Base-by-base conservation (phyloP, 2,888 invertebrate genomes). In the Mythimna lalbum region DNA sequence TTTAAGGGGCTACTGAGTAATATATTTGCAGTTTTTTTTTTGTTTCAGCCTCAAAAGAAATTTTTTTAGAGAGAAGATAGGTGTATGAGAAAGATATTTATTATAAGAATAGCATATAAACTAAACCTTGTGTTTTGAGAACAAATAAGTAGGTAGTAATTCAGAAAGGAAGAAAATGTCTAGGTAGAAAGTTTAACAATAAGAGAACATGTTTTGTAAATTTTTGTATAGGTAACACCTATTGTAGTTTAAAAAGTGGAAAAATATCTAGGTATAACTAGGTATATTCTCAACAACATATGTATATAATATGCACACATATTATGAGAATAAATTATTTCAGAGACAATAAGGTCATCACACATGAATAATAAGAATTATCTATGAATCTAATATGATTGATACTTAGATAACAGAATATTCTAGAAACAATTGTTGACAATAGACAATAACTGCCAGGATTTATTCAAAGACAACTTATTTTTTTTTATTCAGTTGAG, bases 311-410 rank as follows among this genome's bases (percentile, higher is more conserved):
- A 23, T 33, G 19, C 17, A 69, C n/a, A 47, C n/a, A 47, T 64
- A 59, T 70, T 63, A 60, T 66, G 63, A 70, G 36, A 63, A 63
- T 55, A 55, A 33, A 63, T 47, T 36, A 63, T 53, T 63, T n/a
- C 6, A n/a, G 4, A 43, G 63, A 70, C 76, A 66, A 61, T 65
- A 67, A n/a, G 53, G 19, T 43, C 19, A 71, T 47, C 27, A 63
- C 27, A 63, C 14, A 62, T 64, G 6, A 53, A 64, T 55, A 59
- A 68, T 68, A 53, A 61, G 63, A 75, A 80, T 63, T 66, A 21
- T 55, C 47, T 53, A 52, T 70, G 52, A 77, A 66, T 73, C 61
- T 73, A 50, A 66, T 55, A 62, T 49, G 27, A 79, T 56, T 61
- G 27, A 53, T 50, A 56, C 19, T 10, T 67, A 53, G 33, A 7